A percentile compares a stretch with the other conserved stretches of the same genome.
These are phyloP conservation scores for Nesogale talazaci DNA, from an alignment of 2,113 vertebrate genomes.

Conservation along the genomic window DNA sequence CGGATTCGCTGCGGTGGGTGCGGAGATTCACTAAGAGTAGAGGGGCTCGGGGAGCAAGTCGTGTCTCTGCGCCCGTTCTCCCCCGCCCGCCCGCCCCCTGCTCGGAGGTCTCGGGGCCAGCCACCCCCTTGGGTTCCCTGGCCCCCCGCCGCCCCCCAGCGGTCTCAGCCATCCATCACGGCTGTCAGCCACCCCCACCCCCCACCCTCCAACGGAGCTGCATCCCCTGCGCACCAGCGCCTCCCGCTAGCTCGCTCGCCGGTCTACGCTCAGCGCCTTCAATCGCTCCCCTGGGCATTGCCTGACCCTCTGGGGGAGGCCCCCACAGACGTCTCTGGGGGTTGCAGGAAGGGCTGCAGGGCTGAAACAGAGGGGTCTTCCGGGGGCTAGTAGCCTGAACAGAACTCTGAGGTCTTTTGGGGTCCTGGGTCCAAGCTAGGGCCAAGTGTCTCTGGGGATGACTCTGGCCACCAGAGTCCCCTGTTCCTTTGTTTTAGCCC, in stretches of 20 bases:
- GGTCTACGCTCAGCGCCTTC: slow-evolving; percentile 72
- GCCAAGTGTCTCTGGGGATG: slow-evolving; percentile 38
- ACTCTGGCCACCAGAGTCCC: slow-evolving; percentile 46
- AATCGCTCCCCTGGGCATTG: slow-evolving; percentile 64
- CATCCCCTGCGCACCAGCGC: slow-evolving; percentile 74
- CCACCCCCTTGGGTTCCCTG: slow-evolving; percentile 65
- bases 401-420: slow-evolving; percentile 29
- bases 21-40: slow-evolving; percentile 48
- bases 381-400: slow-evolving; percentile 24
- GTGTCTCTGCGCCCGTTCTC: neutral
- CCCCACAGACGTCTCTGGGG: slow-evolving; percentile 25
- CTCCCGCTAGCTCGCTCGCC: slow-evolving; percentile 42
- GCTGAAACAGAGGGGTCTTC: slow-evolving; percentile 10
- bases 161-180: slow-evolving; percentile 78
- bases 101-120: slow-evolving; percentile 72
- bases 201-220: slow-evolving; percentile 68
- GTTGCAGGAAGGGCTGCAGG: neutral
- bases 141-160: slow-evolving; percentile 69
- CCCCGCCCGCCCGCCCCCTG: slow-evolving; percentile 39
- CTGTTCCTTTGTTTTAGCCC: slow-evolving; percentile 43
- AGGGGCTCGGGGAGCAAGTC: slow-evolving; percentile 69
- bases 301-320: slow-evolving; percentile 69
- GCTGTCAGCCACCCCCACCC: slow-evolving; percentile 76
- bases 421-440: slow-evolving; percentile 45
- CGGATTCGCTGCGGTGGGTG: slow-evolving; percentile 79